A percentile compares a stretch with the other conserved stretches of the same genome.
These are phyloP conservation scores for Limonius californicus DNA, from an alignment of 1,140 invertebrate species.

Conservation along the genomic window DNA sequence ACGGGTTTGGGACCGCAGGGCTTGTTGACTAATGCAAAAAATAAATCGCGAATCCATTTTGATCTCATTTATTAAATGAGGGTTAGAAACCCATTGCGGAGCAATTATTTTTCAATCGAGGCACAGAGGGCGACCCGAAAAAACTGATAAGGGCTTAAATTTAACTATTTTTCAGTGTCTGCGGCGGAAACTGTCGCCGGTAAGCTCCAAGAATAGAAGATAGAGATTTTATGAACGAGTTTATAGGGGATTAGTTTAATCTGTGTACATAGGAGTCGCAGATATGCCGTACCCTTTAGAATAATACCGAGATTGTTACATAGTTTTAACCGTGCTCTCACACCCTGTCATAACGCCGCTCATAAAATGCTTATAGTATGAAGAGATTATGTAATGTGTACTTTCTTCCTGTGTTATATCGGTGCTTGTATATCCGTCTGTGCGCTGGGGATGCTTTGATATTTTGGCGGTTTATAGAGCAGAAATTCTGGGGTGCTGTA, in stretches of 20 bases:
- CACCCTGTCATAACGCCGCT: slow-evolving; percentile 24
- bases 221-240: slow-evolving; percentile 38
- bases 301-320: slow-evolving; percentile 28
- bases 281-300: slow-evolving; percentile 27
- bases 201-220: slow-evolving; percentile 29
- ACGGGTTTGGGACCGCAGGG: no score
- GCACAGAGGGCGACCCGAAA: no score
- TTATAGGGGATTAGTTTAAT: slow-evolving; percentile 36
- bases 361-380: slow-evolving; percentile 32
- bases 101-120: no score
- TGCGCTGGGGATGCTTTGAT: no score
- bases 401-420: slow-evolving; percentile 3
- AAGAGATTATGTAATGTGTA: slow-evolving; percentile 24
- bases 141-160: no score
- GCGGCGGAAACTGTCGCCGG: background rate
- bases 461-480: no score
- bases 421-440: background rate
- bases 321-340: slow-evolving; percentile 23
- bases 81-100: no score
- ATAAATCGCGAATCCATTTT: no score
- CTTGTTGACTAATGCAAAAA: no score
- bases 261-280: slow-evolving; percentile 36
- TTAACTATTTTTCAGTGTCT: slow-evolving; percentile 12
- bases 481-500: no score
- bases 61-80: no score